phyloP scores from a whole-genome alignment of 2,113 vertebrate species.

The rabbit (Oryctolagus cuniculus) region mOryCun1.1 NC_091436.1:73026501-73027000 shows the following conservation, averaged over 20 bases:
- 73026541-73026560: too few relatives aligned
- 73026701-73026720: constrained; percentile 64
- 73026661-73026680: too few relatives aligned
- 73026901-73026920: constrained; percentile 75
- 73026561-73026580: too few relatives aligned
- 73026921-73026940: constrained; percentile 60
- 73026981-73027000: constrained; percentile 65
- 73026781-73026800: constrained; percentile 80
- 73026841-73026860: constrained; percentile 74
- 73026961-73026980: constrained; percentile 17
- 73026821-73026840: constrained; percentile 77
- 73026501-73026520: too few relatives aligned
- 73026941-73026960: constrained; percentile 72
- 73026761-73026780: constrained; percentile 78
- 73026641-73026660: too few relatives aligned
- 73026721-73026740: constrained; percentile 83
- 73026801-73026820: constrained; percentile 79
- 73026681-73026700: constrained; percentile 62
- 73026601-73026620: too few relatives aligned
- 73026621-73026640: too few relatives aligned
- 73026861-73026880: constrained; percentile 76
- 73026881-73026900: constrained; percentile 82
- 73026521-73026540: too few relatives aligned
- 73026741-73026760: constrained; percentile 10
- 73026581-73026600: too few relatives aligned